Evolutionary conservation across 2,888 invertebrate species (phyloP), one percentile per base, ranked within the genome.

Genomic region (Drosophila nigricruria): DNA sequence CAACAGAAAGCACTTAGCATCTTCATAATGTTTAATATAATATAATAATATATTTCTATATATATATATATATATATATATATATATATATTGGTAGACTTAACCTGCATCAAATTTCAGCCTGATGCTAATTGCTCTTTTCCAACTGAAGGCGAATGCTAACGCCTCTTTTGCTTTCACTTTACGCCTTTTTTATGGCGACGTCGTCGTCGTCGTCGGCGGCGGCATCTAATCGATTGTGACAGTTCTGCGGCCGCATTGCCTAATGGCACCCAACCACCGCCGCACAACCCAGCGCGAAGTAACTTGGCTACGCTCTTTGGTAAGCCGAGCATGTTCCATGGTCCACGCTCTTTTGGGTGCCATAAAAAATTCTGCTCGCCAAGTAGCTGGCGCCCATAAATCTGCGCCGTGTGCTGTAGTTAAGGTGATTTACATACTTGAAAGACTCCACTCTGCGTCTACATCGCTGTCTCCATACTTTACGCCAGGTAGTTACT

Each of bases 401-500:
- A 84, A 87, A 82, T 82, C 88, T 87, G 68, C 67, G 59, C 79
- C 78, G 79, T 87, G 78, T 53, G 71, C 70, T 81, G 68, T 66
- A 71, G 82, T 82, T 81, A 81, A 84, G 78, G 87, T 87, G 88
- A 82, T 82, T 82, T 82, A 82, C 82, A 87, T 87, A 87, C 82
- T 71, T 34, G 74, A 34, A 47, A 73, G 60, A 61, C 47, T 49
- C 61, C 27, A 42, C 42, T 43, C 49, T 30, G 16, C 25, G 40
- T 30, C 53, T 53, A 30, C 38, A 25, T 36, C 36, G 36, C 18
- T 56, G 53, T 47, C 59, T 43, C 36, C 47, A n/a, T 27, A 32
- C 64, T 65, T 45, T 66, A 57, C 47, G 34, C 40, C 36, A 16
- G 77, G 73, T 32, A 63, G 60, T 78, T 69, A 73, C 68, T 76